phyloP scores from a whole-genome alignment of 2,113 vertebrate species.

The Glaucidium brasilianum region DNA sequence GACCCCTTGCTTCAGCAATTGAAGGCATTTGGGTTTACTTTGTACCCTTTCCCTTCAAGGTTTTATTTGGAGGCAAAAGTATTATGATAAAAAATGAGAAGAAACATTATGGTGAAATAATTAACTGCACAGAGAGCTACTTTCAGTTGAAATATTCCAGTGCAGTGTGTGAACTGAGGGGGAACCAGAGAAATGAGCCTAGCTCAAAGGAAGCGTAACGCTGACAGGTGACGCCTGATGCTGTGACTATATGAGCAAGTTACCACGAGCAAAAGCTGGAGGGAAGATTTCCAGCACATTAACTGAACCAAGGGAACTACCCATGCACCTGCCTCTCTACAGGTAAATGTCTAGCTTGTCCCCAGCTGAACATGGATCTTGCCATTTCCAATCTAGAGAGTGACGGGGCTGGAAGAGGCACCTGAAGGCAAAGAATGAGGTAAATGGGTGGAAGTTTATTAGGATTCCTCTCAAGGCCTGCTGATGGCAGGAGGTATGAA shows the following conservation, averaged over 20 bases:
- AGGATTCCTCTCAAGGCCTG: background rate
- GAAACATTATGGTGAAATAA: background rate
- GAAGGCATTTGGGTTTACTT: background rate
- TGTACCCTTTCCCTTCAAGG: background rate
- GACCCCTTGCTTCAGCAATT: background rate
- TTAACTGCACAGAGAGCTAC: background rate
- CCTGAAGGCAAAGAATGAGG: background rate
- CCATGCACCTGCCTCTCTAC: background rate
- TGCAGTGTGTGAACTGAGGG: background rate
- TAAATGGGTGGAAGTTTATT: background rate
- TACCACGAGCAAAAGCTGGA: background rate
- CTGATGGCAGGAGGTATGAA: background rate
- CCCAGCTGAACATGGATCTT: background rate
- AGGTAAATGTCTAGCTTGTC: background rate
- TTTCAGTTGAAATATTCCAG: background rate
- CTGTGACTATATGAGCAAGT: background rate
- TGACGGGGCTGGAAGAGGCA: background rate
- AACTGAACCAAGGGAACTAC: background rate
- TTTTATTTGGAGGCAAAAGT: background rate
- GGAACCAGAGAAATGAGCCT: background rate
- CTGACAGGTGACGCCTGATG: background rate
- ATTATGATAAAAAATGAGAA: background rate
- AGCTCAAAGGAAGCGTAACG: background rate
- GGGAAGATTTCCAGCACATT: slow-evolving; percentile 15
- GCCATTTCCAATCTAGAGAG: background rate